Evolutionary conservation across 1,140 invertebrate genomes (phyloP).

Genomic region (Sipha flava): DNA sequence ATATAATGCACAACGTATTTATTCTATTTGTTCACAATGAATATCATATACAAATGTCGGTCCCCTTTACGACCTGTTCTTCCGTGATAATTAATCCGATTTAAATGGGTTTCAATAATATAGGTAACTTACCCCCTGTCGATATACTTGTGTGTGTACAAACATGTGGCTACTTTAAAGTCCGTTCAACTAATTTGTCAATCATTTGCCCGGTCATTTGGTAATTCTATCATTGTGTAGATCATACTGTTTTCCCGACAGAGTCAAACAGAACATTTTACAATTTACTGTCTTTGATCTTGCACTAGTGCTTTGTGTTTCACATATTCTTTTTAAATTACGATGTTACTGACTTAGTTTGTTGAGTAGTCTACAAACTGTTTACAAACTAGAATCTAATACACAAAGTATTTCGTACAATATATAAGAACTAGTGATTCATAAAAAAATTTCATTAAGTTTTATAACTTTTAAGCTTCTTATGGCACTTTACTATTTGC

Average conservation of each 20-base stretch:
- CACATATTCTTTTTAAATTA: background rate
- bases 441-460: no score
- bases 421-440: no score
- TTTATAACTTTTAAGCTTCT: no score
- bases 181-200: background rate
- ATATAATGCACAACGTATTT: background rate
- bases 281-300: background rate
- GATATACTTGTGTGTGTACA: background rate
- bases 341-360: no score
- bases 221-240: background rate
- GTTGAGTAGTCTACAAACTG: no score
- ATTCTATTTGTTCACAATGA: slow-evolving; percentile 6
- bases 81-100: slow-evolving; percentile 22
- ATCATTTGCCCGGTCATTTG: background rate
- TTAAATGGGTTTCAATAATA: background rate
- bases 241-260: background rate
- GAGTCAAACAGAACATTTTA: background rate
- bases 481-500: no score
- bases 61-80: background rate
- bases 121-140: background rate
- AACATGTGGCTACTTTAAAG: background rate
- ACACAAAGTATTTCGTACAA: no score
- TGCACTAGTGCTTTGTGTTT: background rate
- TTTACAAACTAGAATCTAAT: no score
- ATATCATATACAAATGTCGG: background rate